A percentile compares a stretch with the other conserved stretches of the same genome.
Conservation (phyloP, 2,113 vertebrate species). For the Elachura formosa region DNA sequence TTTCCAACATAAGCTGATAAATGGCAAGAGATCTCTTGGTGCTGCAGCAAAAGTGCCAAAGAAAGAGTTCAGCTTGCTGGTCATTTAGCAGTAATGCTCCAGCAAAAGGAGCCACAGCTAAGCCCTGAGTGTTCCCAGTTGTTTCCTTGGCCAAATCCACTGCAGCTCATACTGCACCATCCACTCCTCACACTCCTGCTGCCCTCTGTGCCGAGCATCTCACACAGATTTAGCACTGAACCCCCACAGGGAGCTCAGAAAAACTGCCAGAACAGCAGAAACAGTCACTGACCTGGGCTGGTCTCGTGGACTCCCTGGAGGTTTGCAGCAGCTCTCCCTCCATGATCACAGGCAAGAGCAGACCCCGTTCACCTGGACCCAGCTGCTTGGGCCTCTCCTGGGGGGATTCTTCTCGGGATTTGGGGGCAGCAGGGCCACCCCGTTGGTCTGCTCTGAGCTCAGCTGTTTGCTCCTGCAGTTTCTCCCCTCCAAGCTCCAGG, state of each 20-base stretch:
- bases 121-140: background rate
- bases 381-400: constrained; percentile 21
- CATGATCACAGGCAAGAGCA: background rate
- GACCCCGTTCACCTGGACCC: background rate
- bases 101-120: background rate
- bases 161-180: background rate
- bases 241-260: rapidly evolving
- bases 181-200: background rate
- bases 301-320: background rate
- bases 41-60: background rate
- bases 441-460: background rate
- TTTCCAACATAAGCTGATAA: background rate
- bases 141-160: background rate
- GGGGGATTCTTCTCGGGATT: background rate
- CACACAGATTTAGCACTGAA: background rate
- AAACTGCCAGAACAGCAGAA: background rate
- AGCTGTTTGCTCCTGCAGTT: background rate
- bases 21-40: background rate
- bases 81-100: background rate
- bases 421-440: background rate
- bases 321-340: constrained; percentile 47
- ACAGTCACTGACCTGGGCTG: constrained; percentile 55
- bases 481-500: background rate
- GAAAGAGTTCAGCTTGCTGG: background rate
- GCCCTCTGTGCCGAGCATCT: background rate